Conservation (phyloP, 2,797 vertebrate species). For the Gallinago stenura region DNA sequence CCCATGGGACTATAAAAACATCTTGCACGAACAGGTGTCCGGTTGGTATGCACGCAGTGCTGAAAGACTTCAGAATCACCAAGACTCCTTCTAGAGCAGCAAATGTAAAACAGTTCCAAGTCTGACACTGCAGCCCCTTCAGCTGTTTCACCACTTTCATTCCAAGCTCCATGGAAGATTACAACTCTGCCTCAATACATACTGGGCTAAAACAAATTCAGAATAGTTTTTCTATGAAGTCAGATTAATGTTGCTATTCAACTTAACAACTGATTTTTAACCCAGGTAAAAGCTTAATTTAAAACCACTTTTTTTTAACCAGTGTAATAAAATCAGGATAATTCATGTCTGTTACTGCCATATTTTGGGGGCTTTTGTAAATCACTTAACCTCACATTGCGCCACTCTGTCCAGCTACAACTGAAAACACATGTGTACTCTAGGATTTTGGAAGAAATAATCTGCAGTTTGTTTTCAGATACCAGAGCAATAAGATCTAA, state of each 20-base stretch:
- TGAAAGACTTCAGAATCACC: not conserved
- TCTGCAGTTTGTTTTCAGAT: not conserved
- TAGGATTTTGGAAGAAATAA: not conserved
- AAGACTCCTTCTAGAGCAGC: not conserved
- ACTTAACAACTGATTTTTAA: not conserved
- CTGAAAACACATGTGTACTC: fast-evolving
- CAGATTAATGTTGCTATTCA: not conserved
- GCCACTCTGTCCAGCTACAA: not conserved
- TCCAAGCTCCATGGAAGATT: not conserved
- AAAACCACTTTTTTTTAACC: not conserved
- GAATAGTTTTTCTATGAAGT: not conserved
- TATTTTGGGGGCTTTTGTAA: not conserved
- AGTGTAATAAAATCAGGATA: not conserved
- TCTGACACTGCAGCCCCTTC: not conserved
- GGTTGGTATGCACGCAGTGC: not conserved
- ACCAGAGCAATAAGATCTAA: not conserved
- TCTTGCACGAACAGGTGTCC: conserved; percentile 23
- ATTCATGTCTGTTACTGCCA: not conserved
- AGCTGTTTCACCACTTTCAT: conserved; percentile 6
- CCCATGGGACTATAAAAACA: not conserved
- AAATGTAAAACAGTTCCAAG: not conserved
- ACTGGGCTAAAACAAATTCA: not conserved
- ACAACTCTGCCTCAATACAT: not conserved
- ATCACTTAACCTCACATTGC: not conserved
- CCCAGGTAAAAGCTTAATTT: not conserved